Conservation (phyloP, 2,113 vertebrate species). For the Pterocles gutturalis region DNA sequence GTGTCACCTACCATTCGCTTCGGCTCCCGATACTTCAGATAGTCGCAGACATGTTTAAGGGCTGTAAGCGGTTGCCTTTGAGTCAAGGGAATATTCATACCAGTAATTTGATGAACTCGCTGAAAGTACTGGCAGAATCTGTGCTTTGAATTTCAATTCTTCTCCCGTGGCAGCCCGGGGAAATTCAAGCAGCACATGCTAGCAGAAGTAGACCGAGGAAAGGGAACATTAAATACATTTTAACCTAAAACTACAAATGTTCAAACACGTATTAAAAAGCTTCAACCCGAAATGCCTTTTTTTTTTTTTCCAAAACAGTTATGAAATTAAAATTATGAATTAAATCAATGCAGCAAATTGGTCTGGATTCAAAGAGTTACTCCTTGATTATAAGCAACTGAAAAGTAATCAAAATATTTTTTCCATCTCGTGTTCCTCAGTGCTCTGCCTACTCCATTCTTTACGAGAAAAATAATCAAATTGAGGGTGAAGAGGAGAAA, state of each 20-base stretch:
- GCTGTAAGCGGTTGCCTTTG: not conserved
- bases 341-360: slow-evolving; percentile 42
- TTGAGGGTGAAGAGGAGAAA: slow-evolving; percentile 43
- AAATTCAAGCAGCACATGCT: not conserved
- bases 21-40: not conserved
- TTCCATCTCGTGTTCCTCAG: slow-evolving; percentile 46
- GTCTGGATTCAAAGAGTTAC: slow-evolving; percentile 38
- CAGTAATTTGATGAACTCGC: slow-evolving; percentile 27
- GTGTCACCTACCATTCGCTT: not conserved
- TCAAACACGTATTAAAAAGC: not conserved
- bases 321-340: slow-evolving; percentile 51
- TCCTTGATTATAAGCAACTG: slow-evolving; percentile 46
- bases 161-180: not conserved
- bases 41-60: not conserved
- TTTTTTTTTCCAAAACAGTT: not conserved
- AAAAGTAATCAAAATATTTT: slow-evolving; percentile 65
- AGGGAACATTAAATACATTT: slow-evolving; percentile 5
- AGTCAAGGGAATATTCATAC: not conserved
- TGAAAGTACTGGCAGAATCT: slow-evolving; percentile 10
- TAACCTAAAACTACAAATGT: slow-evolving; percentile 8
- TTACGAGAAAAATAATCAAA: slow-evolving; percentile 58
- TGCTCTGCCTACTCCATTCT: not conserved
- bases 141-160: slow-evolving; percentile 39
- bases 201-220: not conserved
- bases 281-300: not conserved